Evolutionary conservation across 2,113 vertebrate genomes (phyloP), one percentile per base, ranked within the genome.

Genomic region (Ptychochromis oligacanthus): DNA sequence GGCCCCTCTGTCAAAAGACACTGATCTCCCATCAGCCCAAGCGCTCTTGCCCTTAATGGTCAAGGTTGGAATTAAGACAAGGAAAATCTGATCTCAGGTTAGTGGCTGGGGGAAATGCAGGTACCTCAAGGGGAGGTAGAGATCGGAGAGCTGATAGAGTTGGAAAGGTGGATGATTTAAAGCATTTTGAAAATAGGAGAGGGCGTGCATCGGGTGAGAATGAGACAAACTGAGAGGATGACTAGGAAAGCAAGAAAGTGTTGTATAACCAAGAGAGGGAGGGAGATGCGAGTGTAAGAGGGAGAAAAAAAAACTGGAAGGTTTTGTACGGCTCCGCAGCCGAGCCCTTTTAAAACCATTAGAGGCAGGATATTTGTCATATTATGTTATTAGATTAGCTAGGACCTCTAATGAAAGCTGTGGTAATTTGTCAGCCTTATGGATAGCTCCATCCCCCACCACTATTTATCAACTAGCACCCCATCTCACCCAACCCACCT

Each of bases 371-470:
- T 92, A 96, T 96, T 95, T 95, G 94, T 95, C 94, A 95, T 95
- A 95, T 95, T 93, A 95, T 95, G 95, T 94, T 95, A 96, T 96
- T 95, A 95, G 94, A 95, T 96, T 96, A 95, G 94, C 93, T 77
- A 72, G 87, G 93, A 93, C 84, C 90, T 91, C 92, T 96, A 95
- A 96, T 95, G 94, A 96, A 96, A 96, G 94, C 93, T 94, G 91
- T 88, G 92, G 94, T 91, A 89, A 95, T 96, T 94, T 94, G 93
- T 96, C 95, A 96, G 92, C 91, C 87, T 95, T 95, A 95, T 94
- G 93, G 93, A 94, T 91, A 79, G 92, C 91, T 94, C 91, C 91
- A 92, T 93, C 93, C 93, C 86, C 87, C 90, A 75, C 64, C 70
- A 75, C 94, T 92, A 95, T 95, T 95, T 93, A 95, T 95, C 95